Percentiles rank a stretch among this genome's conserved stretches.
phyloP scores from a whole-genome alignment of 2,797 vertebrate genomes.

The Pangasius krempfi region DNA sequence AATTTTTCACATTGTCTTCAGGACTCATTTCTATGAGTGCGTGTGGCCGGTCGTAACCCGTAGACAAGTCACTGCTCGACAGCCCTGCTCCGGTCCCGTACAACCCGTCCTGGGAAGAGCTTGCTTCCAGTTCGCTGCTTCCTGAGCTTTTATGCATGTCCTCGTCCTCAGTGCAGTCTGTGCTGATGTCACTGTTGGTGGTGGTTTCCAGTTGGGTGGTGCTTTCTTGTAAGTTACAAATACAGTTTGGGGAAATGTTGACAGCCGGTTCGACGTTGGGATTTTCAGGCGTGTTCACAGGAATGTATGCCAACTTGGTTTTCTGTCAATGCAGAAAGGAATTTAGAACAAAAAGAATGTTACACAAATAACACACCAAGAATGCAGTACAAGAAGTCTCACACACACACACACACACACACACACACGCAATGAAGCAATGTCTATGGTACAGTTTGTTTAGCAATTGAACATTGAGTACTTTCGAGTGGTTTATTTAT shows the following conservation, averaged over 20 bases:
- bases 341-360: not conserved
- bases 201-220: not conserved
- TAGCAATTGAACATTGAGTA: not conserved
- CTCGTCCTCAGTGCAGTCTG: rapidly evolving
- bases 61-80: not conserved
- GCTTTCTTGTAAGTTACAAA: rapidly evolving
- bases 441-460: not conserved
- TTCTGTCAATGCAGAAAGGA: constrained; percentile 34
- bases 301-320: not conserved
- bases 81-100: not conserved
- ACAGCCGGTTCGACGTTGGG: rapidly evolving
- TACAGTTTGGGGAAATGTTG: not conserved
- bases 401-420: not conserved
- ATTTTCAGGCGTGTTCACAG: not conserved
- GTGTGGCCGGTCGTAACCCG: constrained; percentile 47
- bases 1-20: constrained; percentile 28
- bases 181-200: rapidly evolving
- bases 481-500: not conserved
- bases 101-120: rapidly evolving
- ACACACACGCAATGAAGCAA: not conserved
- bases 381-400: not conserved
- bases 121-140: not conserved
- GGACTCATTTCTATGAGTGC: not conserved
- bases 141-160: not conserved
- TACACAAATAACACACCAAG: not conserved